Evolutionary conservation across 2,113 vertebrate genomes (phyloP), one percentile per base, ranked within the genome.

Genomic region (Atherinomorus stipes): DNA sequence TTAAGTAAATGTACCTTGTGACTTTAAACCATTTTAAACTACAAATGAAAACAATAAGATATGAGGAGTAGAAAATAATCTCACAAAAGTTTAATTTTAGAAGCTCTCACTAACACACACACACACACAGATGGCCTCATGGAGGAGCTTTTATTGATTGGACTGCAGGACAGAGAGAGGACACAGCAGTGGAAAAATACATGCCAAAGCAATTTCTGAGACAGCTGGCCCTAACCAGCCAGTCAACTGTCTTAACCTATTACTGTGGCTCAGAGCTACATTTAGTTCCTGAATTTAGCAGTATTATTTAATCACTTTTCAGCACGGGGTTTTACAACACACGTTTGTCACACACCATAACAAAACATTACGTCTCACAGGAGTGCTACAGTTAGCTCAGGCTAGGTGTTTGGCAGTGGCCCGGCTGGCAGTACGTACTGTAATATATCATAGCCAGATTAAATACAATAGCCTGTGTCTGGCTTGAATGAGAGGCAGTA

Each of bases 361-460:
- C 45, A 64, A 76, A 69, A 50, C 34, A 50, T 10, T 15, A 37
- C 26, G 23, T 67, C 61, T 75, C 19, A 6, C 54, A 11, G 23
- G 49, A 37, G 44, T 37, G 50, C 51, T 63, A 44, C 52, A 65
- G 78, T 70, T 62, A 51, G 45, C 73, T 69, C 54, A 34, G 38
- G 37, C 60, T 53, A 16, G 18, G 67, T 54, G 56, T 70, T 71
- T 77, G 76, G 86, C 83, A 83, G 74, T 51, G 47, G 6, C 45
- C 47, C 23, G 59, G 52, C 58, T 83, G 82, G 72, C 85, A 86
- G 82, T 58, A 15, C 59, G 75, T 34, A 34, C 31, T 34, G 7
- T 76, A 65, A 85, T 85, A 74, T 75, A 79, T 85, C 78, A 82
- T 34, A 63, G 78, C 71, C 82, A 88, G 78, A 78, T 74, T 66